Conservation (phyloP, 2,113 vertebrate genomes). For the Ophiodon elongatus region DNA sequence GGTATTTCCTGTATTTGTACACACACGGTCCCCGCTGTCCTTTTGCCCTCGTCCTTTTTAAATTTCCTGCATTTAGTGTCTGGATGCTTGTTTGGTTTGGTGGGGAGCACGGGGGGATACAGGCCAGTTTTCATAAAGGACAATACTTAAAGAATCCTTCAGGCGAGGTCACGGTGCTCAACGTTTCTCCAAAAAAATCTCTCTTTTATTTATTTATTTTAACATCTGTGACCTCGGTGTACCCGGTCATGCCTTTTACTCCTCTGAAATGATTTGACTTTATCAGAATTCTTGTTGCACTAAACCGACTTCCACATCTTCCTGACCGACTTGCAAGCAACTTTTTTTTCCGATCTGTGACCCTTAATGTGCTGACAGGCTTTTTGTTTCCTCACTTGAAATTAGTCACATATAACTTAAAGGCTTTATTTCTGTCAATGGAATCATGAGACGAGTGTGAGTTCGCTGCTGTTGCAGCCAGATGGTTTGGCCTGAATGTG, state of each 20-base stretch:
- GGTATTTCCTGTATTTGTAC: conserved; percentile 69
- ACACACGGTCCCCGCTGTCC: conserved; percentile 48
- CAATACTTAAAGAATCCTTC: conserved; percentile 49
- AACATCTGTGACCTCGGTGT: conserved; percentile 18
- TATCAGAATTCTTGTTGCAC: not conserved
- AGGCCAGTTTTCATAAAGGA: conserved; percentile 60
- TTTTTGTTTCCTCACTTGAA: not conserved
- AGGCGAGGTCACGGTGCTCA: conserved; percentile 37
- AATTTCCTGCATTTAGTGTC: conserved; percentile 75
- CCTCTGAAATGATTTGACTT: not conserved
- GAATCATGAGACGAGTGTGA: too few species aligned
- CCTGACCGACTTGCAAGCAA: not conserved
- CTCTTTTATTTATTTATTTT: not conserved
- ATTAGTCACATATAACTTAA: not conserved
- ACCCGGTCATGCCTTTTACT: not conserved
- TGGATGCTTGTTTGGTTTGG: conserved; percentile 55
- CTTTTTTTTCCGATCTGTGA: too few species aligned
- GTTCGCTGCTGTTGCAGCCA: too few species aligned
- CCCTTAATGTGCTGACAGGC: not conserved
- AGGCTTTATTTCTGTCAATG: not conserved
- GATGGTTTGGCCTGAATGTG: not conserved
- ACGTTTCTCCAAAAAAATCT: not conserved
- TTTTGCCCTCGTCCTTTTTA: conserved; percentile 74
- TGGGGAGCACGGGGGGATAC: conserved; percentile 20
- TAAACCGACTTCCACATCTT: not conserved